phyloP scores from a whole-genome alignment of 2,797 vertebrate species.

The Loriculus beryllinus region DNA sequence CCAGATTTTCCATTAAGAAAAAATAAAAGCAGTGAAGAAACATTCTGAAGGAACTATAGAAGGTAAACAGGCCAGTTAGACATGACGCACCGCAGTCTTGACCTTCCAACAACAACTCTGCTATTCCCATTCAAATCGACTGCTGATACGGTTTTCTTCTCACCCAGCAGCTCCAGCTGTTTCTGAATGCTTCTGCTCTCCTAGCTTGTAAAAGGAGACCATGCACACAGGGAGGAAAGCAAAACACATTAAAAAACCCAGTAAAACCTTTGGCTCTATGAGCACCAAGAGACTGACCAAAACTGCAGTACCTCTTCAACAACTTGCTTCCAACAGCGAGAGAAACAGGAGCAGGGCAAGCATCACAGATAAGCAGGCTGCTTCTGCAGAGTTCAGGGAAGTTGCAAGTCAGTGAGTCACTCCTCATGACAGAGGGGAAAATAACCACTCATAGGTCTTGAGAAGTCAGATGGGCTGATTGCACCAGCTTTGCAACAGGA shows the following conservation, averaged over 20 bases:
- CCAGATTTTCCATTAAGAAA: conserved; percentile 31
- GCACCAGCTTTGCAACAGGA: background rate
- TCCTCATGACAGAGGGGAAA: background rate
- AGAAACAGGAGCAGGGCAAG: background rate
- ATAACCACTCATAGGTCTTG: background rate
- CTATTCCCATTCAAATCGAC: background rate
- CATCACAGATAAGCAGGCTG: background rate
- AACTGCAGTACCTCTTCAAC: background rate
- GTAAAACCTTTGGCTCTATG: background rate
- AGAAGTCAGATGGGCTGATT: background rate
- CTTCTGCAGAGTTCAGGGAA: background rate
- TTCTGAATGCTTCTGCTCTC: background rate
- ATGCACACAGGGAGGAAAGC: background rate
- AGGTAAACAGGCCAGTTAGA: conserved; percentile 30
- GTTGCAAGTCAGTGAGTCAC: background rate
- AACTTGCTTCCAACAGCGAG: background rate
- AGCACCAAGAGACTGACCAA: background rate
- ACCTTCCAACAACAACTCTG: background rate
- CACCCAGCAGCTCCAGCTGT: background rate
- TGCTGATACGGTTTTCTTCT: background rate
- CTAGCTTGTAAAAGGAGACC: background rate
- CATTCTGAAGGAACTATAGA: background rate
- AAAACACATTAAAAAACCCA: background rate
- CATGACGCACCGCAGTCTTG: background rate
- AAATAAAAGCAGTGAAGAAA: background rate